Percentiles rank a stretch among this genome's conserved stretches.
Conservation (phyloP, 2,797 vertebrate genomes). For the Galaxias olidus region DNA sequence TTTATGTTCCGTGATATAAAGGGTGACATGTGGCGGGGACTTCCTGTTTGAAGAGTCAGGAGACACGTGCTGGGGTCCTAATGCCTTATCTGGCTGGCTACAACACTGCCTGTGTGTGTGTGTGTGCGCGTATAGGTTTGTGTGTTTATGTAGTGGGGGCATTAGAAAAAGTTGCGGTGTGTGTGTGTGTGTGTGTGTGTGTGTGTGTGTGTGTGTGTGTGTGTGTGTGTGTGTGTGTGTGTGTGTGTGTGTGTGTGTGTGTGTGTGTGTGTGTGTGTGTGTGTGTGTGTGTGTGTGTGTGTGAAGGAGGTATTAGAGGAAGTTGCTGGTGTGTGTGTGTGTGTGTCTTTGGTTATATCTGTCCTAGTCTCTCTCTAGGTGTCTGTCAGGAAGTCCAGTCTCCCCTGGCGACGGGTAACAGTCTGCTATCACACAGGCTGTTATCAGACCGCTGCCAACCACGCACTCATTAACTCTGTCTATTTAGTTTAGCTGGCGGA, state of each 20-base stretch:
- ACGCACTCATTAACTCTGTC: conserved; percentile 64
- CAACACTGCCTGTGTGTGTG: conserved; percentile 19
- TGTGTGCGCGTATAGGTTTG: conserved; percentile 31
- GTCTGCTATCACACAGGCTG: too few species aligned
- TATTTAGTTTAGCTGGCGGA: conserved; percentile 67
- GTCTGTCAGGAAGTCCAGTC: conserved; percentile 12
- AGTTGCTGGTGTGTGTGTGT: conserved; percentile 29
- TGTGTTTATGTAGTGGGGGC: conserved; percentile 46
- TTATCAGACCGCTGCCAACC: too few species aligned
- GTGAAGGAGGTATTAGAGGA: too few species aligned
- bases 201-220: conserved; percentile 5
- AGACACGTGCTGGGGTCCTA: conserved; percentile 57
- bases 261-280: conserved; percentile 39
- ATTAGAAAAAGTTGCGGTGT: too few species aligned
- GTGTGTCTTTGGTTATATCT: too few species aligned
- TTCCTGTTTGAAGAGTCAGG: conserved; percentile 65
- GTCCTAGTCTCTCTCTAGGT: conserved; percentile 50
- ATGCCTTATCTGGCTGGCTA: too few species aligned
- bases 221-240: conserved; percentile 2
- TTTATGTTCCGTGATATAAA: too few species aligned
- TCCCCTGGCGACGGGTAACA: conserved; percentile 57
- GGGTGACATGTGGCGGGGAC: conserved; percentile 51
- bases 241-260: conserved; percentile 40
- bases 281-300: conserved; percentile 44
- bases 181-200: conserved; percentile 28